These are phyloP conservation scores for Notarius lentiginosus DNA, from an alignment of 2,113 vertebrate species.

Conservation along the genomic window DNA sequence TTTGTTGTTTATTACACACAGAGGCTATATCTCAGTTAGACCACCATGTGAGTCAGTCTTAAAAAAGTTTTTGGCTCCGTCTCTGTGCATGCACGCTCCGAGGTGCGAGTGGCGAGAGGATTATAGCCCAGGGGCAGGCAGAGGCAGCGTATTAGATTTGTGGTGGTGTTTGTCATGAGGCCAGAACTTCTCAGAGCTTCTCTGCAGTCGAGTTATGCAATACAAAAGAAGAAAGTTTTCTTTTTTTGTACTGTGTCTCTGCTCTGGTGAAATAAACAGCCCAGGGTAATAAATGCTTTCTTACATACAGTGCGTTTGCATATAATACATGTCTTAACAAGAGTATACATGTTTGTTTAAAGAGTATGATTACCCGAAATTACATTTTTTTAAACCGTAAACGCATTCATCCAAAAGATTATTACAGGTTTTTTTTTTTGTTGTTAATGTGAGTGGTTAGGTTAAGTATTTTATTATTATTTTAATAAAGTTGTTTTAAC, in stretches of 20 bases:
- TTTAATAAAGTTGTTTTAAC: no score
- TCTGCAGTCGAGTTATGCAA: constrained; percentile 68
- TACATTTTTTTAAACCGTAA: neutral
- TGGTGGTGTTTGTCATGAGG: constrained; percentile 52
- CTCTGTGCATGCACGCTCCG: neutral
- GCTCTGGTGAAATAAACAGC: neutral
- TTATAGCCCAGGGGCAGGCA: constrained; percentile 18
- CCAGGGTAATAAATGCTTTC: neutral
- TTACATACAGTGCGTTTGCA: neutral
- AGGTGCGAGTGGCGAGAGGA: constrained; percentile 54
- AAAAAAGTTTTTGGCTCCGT: neutral
- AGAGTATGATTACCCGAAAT: neutral
- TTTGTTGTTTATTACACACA: constrained; percentile 1
- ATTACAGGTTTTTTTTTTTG: no score
- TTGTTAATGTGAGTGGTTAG: no score
- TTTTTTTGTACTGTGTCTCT: constrained; percentile 58
- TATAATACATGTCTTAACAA: neutral
- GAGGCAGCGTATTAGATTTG: constrained; percentile 23
- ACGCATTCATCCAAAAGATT: neutral
- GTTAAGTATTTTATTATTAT: no score
- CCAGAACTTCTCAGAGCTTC: constrained; percentile 55
- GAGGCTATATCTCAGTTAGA: constrained; percentile 13
- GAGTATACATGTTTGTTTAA: neutral
- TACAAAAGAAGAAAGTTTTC: constrained; percentile 56
- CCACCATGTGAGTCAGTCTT: constrained; percentile 28